Conservation (phyloP, 37 sponge, comb jelly and placozoan species). For the Spongia lamella region DNA sequence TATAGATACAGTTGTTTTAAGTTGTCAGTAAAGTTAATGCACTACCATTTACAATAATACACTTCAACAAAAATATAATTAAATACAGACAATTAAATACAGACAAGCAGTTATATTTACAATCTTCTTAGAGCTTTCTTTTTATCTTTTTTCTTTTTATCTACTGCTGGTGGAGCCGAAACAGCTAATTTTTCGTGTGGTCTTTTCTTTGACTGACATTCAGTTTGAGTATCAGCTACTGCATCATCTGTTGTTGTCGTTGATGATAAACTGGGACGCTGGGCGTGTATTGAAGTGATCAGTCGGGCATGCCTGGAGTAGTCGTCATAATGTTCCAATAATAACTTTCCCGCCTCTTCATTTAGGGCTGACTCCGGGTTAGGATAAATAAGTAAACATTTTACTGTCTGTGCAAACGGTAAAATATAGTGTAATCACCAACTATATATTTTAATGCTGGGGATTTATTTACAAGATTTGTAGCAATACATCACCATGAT, state of each 20-base stretch:
- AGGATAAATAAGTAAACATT: constrained; percentile 94
- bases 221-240: not conserved
- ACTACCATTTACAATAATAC: too few relatives aligned
- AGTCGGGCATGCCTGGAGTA: constrained; percentile 81
- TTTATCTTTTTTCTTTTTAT: constrained; percentile 85
- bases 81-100: too few relatives aligned
- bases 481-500: too few relatives aligned
- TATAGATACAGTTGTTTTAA: not conserved
- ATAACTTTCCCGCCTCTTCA: constrained; percentile 92
- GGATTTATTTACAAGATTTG: too few relatives aligned
- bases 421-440: too few relatives aligned
- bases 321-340: constrained; percentile 88
- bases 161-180: not conserved
- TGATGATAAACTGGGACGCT: not conserved
- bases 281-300: constrained; percentile 95
- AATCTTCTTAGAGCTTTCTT: constrained; percentile 86
- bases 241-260: not conserved
- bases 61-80: too few relatives aligned
- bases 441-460: too few relatives aligned
- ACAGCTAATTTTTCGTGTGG: too few relatives aligned
- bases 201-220: constrained; percentile 7
- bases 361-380: constrained; percentile 99
- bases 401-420: constrained; percentile 74
- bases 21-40: too few relatives aligned
- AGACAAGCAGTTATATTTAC: constrained; percentile 29